These are phyloP conservation scores for Accipiter cooperii DNA, from an alignment of 2,113 vertebrate species.

Conservation along the genomic window DNA sequence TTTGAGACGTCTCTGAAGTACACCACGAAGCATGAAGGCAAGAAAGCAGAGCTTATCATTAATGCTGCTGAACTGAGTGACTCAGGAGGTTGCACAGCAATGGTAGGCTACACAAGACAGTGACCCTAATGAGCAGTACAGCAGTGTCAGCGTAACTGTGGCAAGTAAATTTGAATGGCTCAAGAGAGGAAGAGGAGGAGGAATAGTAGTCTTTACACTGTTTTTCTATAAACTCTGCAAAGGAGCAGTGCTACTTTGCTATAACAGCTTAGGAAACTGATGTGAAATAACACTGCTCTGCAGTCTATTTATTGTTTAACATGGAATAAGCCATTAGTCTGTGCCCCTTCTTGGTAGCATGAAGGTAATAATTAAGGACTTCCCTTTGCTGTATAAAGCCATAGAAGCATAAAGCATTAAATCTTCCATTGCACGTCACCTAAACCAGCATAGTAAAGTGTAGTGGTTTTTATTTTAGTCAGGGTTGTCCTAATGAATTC, in stretches of 20 bases:
- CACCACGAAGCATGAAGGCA: constrained; percentile 50
- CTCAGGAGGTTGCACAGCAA: constrained; percentile 33
- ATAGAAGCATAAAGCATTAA: neutral
- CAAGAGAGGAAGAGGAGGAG: neutral
- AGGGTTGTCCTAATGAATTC: neutral
- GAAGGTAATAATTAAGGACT: neutral
- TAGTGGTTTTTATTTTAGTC: neutral
- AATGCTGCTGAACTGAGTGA: constrained; percentile 65
- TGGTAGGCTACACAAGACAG: constrained; percentile 47
- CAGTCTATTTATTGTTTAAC: neutral
- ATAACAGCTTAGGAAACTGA: neutral
- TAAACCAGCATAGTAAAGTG: neutral
- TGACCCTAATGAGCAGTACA: constrained; percentile 59
- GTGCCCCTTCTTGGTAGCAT: neutral
- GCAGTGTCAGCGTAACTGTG: constrained; percentile 48
- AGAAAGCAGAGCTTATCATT: constrained; percentile 58
- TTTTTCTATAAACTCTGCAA: neutral
- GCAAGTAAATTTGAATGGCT: constrained; percentile 43
- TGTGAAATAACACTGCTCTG: neutral
- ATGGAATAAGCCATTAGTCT: neutral
- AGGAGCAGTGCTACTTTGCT: neutral
- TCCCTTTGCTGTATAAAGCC: neutral
- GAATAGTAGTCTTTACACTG: neutral
- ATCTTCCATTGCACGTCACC: neutral
- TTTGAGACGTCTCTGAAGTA: constrained; percentile 37